phyloP scores from a whole-genome alignment of 2,113 vertebrate genomes.

The Rhinopomastus cyanomelas region DNA sequence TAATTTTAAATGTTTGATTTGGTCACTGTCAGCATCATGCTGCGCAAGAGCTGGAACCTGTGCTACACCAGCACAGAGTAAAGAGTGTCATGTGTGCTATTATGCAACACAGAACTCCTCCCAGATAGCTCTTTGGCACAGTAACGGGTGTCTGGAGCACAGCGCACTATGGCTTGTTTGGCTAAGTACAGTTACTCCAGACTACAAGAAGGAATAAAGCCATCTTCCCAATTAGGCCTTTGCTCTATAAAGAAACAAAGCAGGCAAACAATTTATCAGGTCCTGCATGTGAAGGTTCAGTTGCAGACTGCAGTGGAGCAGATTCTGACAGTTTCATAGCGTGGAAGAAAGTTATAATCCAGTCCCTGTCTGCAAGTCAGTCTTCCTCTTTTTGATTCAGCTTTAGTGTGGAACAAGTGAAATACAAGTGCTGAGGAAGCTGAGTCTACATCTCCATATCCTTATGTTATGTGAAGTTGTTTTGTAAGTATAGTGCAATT shows the following conservation, averaged over 20 bases:
- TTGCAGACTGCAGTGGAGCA: background rate
- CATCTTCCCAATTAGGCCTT: background rate
- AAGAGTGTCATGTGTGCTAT: background rate
- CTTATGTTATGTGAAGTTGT: constrained; percentile 73
- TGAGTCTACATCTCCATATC: constrained; percentile 76
- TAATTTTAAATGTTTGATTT: background rate
- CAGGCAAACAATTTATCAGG: background rate
- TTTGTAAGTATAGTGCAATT: constrained; percentile 60
- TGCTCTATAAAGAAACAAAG: background rate
- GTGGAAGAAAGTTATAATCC: background rate
- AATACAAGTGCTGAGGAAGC: constrained; percentile 73
- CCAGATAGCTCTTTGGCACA: background rate
- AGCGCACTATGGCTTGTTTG: background rate
- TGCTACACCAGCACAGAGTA: background rate
- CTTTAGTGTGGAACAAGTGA: constrained; percentile 75
- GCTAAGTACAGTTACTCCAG: background rate
- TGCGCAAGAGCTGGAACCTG: background rate
- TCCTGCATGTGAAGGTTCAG: background rate
- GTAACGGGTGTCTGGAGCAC: background rate
- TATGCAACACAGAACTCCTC: background rate
- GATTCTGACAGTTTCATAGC: background rate
- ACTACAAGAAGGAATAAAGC: background rate
- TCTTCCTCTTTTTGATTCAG: background rate
- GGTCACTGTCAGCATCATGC: background rate
- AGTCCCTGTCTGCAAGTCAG: background rate